Evolutionary conservation across 2,113 vertebrate species (phyloP).

Genomic region (Thalassarche chlororhynchos): DNA sequence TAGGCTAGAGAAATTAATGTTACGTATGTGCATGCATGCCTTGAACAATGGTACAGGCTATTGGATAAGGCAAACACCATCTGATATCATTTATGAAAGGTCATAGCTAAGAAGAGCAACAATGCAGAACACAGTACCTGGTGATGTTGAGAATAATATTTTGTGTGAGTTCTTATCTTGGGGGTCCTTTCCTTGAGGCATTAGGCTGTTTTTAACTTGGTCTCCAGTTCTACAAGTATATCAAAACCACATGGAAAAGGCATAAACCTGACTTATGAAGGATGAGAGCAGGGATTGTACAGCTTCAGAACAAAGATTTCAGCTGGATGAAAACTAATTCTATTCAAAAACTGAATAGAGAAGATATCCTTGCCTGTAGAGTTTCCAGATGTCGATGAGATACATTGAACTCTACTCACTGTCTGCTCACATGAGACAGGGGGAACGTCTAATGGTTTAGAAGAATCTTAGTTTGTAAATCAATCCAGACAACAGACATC

Average conservation of each 20-base stretch:
- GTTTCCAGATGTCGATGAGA: constrained; percentile 30
- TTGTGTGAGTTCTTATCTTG: constrained; percentile 28
- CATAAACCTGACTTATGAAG: constrained; percentile 7
- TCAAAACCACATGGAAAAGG: constrained; percentile 45
- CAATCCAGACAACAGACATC: constrained; percentile 7
- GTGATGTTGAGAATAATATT: constrained; percentile 1
- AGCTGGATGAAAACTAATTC: constrained; percentile 33
- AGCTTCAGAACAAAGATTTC: constrained; percentile 56
- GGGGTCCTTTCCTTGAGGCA: constrained; percentile 9
- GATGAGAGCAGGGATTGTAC: background rate
- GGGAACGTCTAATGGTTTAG: background rate
- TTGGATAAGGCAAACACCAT: constrained; percentile 4
- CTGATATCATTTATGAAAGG: constrained; percentile 36
- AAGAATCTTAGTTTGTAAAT: constrained; percentile 33
- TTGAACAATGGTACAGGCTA: background rate
- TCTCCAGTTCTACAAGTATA: background rate
- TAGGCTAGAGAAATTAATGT: background rate
- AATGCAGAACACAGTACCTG: background rate
- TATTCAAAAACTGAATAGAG: constrained; percentile 13
- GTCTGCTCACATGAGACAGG: background rate
- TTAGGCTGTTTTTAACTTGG: background rate
- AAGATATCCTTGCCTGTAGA: background rate
- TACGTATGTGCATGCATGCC: background rate
- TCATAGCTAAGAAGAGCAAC: background rate
- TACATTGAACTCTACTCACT: background rate